A percentile compares a stretch with the other conserved stretches of the same genome.
Conservation (phyloP, 2,888 invertebrate species). For the Vannuccia rotundouncinata region DNA sequence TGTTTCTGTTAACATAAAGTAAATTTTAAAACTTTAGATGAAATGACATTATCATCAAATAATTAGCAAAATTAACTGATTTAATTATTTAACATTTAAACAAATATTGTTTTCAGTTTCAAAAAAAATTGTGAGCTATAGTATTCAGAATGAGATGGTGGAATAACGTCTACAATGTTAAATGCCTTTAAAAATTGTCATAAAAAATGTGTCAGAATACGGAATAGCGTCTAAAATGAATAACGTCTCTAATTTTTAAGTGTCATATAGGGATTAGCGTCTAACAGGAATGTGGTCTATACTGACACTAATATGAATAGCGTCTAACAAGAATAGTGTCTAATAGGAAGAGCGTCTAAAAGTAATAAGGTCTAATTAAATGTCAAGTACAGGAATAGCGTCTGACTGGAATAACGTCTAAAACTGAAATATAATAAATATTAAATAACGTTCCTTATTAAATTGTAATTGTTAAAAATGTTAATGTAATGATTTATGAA, state of each 20-base stretch:
- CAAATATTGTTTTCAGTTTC: too few species aligned
- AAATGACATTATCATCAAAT: too few species aligned
- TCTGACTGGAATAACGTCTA: slow-evolving; percentile 19
- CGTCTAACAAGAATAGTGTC: slow-evolving; percentile 16
- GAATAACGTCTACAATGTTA: background rate
- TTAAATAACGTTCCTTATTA: slow-evolving; percentile 16
- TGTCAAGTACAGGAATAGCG: slow-evolving; percentile 18
- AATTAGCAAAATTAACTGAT: too few species aligned
- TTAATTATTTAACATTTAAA: too few species aligned
- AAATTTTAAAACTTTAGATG: too few species aligned
- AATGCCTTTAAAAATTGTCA: background rate
- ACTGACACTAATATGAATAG: background rate
- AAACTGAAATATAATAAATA: slow-evolving; percentile 13
- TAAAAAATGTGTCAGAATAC: too few species aligned
- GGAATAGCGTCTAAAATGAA: slow-evolving; percentile 20
- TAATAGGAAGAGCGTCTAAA: slow-evolving; percentile 6
- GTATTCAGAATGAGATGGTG: background rate
- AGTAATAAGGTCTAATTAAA: background rate
- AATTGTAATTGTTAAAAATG: slow-evolving; percentile 18
- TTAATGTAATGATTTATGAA: slow-evolving; percentile 8
- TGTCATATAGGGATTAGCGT: background rate
- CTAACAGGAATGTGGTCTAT: slow-evolving; percentile 6
- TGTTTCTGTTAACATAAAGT: too few species aligned
- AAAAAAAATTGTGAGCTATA: too few species aligned
- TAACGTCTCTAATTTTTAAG: background rate